phyloP scores from a whole-genome alignment of 2,113 vertebrate species.

The Grus americana region DNA sequence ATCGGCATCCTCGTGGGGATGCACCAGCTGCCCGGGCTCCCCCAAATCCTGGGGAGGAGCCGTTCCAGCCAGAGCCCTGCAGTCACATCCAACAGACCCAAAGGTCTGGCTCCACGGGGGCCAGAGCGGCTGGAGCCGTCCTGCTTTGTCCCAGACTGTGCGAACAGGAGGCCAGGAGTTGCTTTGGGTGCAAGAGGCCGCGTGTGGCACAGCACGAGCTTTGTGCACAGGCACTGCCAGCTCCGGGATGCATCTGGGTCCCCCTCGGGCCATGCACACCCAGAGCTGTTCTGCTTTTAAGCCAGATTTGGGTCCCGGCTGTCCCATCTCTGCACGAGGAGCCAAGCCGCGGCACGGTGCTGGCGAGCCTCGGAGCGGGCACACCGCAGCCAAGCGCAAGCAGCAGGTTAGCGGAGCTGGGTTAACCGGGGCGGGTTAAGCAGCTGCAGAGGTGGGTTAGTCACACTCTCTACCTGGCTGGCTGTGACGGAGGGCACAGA shows the following conservation, averaged over 20 bases:
- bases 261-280: fast-evolving
- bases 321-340: not conserved
- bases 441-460: not conserved
- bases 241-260: not conserved
- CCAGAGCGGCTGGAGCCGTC: not conserved
- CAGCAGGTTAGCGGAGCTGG: not conserved
- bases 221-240: not conserved
- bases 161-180: not conserved
- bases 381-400: not conserved
- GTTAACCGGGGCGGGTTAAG: not conserved
- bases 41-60: not conserved
- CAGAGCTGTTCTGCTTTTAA: not conserved
- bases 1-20: not conserved
- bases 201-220: fast-evolving
- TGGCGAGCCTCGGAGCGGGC: not conserved
- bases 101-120: not conserved
- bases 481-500: not conserved
- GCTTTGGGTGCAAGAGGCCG: not conserved
- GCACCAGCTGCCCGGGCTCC: fast-evolving
- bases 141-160: not conserved
- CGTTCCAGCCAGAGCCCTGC: not conserved
- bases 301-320: not conserved
- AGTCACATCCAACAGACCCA: not conserved
- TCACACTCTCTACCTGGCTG: conserved; percentile 45
- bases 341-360: fast-evolving